Conservation (phyloP, 1,140 invertebrate species). For the Trialeurodes vaporariorum region DNA sequence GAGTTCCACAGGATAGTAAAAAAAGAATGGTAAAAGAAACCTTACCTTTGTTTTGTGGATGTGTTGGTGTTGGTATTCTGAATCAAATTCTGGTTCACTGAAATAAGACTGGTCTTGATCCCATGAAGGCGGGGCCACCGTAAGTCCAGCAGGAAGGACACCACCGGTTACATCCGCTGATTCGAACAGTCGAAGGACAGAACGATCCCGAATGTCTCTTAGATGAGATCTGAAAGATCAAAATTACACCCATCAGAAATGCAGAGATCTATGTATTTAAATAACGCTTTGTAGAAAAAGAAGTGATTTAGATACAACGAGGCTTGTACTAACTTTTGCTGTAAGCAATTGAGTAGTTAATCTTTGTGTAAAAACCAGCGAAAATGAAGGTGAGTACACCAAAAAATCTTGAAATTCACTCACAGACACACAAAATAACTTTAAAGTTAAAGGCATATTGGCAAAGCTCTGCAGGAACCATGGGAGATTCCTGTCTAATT, state of each 20-base stretch:
- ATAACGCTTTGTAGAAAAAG: neutral
- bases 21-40: too few relatives aligned
- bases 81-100: constrained; percentile 87
- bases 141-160: constrained; percentile 36
- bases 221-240: constrained; percentile 53
- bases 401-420: too few relatives aligned
- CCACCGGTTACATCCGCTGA: constrained; percentile 58
- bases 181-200: constrained; percentile 79
- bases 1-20: too few relatives aligned
- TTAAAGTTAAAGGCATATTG: too few relatives aligned
- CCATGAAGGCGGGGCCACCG: constrained; percentile 34
- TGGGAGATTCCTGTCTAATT: too few relatives aligned
- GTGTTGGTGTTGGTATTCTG: constrained; percentile 85
- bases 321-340: neutral
- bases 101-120: constrained; percentile 75
- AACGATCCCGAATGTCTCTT: constrained; percentile 81
- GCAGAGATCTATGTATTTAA: too few relatives aligned
- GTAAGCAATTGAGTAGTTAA: too few relatives aligned
- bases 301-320: neutral
- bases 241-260: neutral
- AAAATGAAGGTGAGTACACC: too few relatives aligned
- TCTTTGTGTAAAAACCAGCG: too few relatives aligned
- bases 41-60: constrained; percentile 85
- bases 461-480: too few relatives aligned
- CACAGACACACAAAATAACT: too few relatives aligned